Evolutionary conservation across 2,888 invertebrate species (phyloP), one percentile per base, ranked within the genome.

Genomic region (Theretra japonica): DNA sequence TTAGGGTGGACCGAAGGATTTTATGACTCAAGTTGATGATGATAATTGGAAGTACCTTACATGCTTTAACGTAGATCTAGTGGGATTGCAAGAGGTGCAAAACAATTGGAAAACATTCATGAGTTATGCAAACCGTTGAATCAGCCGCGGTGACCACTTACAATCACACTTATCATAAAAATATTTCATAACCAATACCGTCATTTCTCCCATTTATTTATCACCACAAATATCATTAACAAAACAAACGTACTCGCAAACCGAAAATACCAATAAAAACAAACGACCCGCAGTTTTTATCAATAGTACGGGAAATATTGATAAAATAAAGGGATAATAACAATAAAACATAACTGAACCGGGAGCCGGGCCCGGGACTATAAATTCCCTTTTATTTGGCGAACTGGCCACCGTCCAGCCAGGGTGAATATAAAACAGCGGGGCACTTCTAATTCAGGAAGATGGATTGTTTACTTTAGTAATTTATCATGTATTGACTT

Each of bases 211-310:
- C 15, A 41, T 41, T 15, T 41, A 41, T 41, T 2, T 15, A 41
- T 15, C 41, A 15, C 41, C 41, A n/a, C 41, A 41, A 23, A 48
- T 41, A 41, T n/a, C 33, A 62, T 33, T 48, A 71, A 83, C 89
- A 82, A 90, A 90, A 90, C 86, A 87, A 89, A 90, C 89, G 53
- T n/a, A 53, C 53, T 53, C 53, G 88, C 85, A 83, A 87, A 76
- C 86, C 85, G 84, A 89, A 89, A 89, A 88, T 87, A 87, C 65
- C 48, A 65, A 65, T 65, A 65, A 65, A 65, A 65, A 41, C 41
- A 23, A 84, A 79, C 77, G 72, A 73, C 73, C 72, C 21, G 41
- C 21, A 65, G 48, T 65, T 70, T 71, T 70, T 71, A 71, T 71
- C 70, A 71, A 71, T 71, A 71, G 65, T n/a, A 68, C 72, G 69